Evolutionary conservation across 1,140 invertebrate genomes (phyloP), one percentile per base, ranked within the genome.

Genomic region (Alviniconcha marisindica): DNA sequence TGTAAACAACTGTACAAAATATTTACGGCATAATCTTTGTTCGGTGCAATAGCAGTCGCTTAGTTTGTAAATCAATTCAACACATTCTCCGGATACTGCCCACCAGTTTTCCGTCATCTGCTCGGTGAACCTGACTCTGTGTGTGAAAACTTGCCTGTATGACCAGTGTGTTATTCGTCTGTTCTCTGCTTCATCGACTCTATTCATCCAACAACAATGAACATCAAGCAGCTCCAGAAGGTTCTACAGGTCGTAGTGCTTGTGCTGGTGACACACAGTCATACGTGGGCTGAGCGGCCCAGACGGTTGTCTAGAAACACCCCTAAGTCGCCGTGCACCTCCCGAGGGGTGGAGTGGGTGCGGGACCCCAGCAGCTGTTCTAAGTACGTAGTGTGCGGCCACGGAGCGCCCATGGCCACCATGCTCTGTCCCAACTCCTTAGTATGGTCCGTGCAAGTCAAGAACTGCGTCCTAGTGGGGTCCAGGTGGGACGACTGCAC

Each of bases 401-500:
- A 77, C 81, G 85, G 85, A 7, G 48, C 76, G 42, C 82, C 85
- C 28, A 74, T 77, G 73, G 63, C 48, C 48, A 78, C 83, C 60
- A 77, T 82, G 2, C 28, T 71, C 0, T 86, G 85, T 82, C 85
- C 85, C 24, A 28, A n/a, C 40, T 24, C 56, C 44, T 73, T 63
- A 21, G 69, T 83, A 21, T 86, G 85, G 85, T 86, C 85, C n/a
- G 60, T 69, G 21, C 81, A 69, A 28, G 77, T 69, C 15, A 86
- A 79, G 66, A 86, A 86, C 74, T 86, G 85, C 66, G 85, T 86
- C 21, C 85, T 78, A 4, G n/a, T 36, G 4, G 40, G 36, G 42
- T 83, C 82, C 44, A 69, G 85, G 21, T 86, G 85, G 85, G 82
- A 86, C 42, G 85, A 86, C n/a, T 86, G 85, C 40, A n/a, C 40